A percentile compares a stretch with the other conserved stretches of the same genome.
Evolutionary conservation across 2,113 vertebrate genomes (phyloP).

Genomic region (Cololabis saira): DNA sequence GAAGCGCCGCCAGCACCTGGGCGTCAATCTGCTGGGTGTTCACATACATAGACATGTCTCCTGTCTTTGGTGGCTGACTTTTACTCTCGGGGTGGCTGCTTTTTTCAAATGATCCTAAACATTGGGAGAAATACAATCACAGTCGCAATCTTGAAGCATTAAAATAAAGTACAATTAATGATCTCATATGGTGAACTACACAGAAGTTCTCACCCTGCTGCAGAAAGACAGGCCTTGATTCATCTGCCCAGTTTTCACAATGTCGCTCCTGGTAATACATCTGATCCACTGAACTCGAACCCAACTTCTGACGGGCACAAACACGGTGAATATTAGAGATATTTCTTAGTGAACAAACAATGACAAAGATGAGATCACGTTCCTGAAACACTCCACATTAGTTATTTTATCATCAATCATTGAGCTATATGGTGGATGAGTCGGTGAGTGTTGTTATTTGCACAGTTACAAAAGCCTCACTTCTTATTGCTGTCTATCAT

Average conservation of each 20-base stretch:
- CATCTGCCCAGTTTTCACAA: slow-evolving; percentile 83
- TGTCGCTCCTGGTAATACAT: slow-evolving; percentile 93
- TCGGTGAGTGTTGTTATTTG: neutral
- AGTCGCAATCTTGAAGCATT: neutral
- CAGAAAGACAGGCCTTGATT: slow-evolving; percentile 80
- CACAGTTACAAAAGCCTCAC: neutral
- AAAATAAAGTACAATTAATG: neutral
- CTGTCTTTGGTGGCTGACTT: slow-evolving; percentile 59
- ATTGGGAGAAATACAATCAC: slow-evolving; percentile 14
- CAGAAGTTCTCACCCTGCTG: slow-evolving; percentile 83
- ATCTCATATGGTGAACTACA: too few species aligned
- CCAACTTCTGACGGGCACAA: slow-evolving; percentile 72
- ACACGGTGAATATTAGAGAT: slow-evolving; percentile 6
- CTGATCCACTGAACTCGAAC: slow-evolving; percentile 85
- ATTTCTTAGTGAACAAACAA: neutral
- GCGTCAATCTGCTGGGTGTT: slow-evolving; percentile 90
- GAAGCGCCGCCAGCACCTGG: slow-evolving; percentile 82
- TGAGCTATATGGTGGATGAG: too few species aligned
- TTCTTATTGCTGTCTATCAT: neutral
- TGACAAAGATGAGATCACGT: neutral
- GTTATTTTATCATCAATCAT: neutral
- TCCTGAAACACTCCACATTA: neutral
- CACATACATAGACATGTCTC: slow-evolving; percentile 87
- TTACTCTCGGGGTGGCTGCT: slow-evolving; percentile 84
- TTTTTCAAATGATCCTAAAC: slow-evolving; percentile 87